Base-by-base conservation (phyloP, 2,113 vertebrate genomes). In the Albula glossodonta region DNA sequence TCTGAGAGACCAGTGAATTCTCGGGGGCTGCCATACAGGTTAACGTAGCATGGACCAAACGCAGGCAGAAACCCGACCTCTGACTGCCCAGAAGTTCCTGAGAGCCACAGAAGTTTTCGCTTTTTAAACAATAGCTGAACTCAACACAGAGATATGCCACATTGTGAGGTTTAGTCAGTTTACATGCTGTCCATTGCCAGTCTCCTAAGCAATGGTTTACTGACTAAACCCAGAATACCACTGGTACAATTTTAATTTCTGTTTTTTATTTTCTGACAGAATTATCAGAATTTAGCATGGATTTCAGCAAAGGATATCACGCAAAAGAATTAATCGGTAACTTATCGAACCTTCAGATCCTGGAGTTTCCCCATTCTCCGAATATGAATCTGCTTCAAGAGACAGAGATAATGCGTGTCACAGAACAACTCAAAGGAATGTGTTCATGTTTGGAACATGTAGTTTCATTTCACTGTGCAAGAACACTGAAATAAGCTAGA, bases 11-110 rank as follows among this genome's bases (percentile, higher is more conserved):
- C 96, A 0, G 94, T 96, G 89, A 98, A 99, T 92, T 99, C 98
- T 93, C 98, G 95, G 84, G 96, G 98, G 87, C 98, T 99, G 90
- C 98, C 98, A 0, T 99, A 99, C 49, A 99, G 93, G 91, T 99
- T 99, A 88, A 99, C 86, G 78, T 98, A 99, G 92, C 97, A 98
- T 50, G 98, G 98, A 2, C 98, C 98, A 94, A 99, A 99, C 0
- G 96, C 97, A 49, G 98, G 98, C 85, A 99, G 94, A 92, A 99
- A 99, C 11, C 98, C 98, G 89, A 98, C 93, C 84, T 97, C 97
- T 17, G 95, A 94, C 84, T 97, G 95, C 70, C 96, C 97, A 0
- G 96, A 95, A 87, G 91, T 96, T 52, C 60, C 97, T 99, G 90
- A 86, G 78, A 50, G 60, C 22, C 50, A 86, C 25, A 74, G 22